Evolutionary conservation across 2,797 vertebrate genomes (phyloP), one percentile per base, ranked within the genome.

Genomic region (Hydrolagus colliei): DNA sequence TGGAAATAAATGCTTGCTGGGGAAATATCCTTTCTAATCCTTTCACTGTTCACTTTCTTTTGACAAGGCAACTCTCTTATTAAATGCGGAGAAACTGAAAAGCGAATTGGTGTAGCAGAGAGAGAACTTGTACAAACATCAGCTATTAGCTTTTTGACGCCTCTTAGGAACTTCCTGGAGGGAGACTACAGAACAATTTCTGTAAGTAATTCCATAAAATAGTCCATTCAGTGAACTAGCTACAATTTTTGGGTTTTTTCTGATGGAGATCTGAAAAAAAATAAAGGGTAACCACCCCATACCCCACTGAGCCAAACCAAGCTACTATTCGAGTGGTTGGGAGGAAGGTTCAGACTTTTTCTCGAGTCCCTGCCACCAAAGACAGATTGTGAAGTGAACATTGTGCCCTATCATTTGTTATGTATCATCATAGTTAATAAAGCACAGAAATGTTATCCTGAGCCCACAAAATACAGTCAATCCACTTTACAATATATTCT

Each of bases 171-270:
- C 91, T 99, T 99, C 88, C 94, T 99, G 84, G 98, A 99, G 92
- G 98, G 97, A 61, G 98, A 99, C 91, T 99, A 98, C 89, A 99
- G 98, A 95, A 99, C 98, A 87, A 98, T 99, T 91, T 92, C 96
- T 94, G 98, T 99, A 92, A 98, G 96, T 92, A 13, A 0, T 32
- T 78, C 9, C 72, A 1, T 79, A 0, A 4, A 0, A 68, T 9
- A 85, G 79, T 9, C 0, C 73, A 0, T 85, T 88, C 41, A 87
- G 3, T 0, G 22, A 72, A 1, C n/a, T 27, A 35, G 87, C 82
- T 22, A 62, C 6, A 41, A 73, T 14, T n/a, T 0, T 35, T 74
- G 9, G 0, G 0, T 74, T 10, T 10, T 0, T 74, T 10, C 9
- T 22, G n/a, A 10, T 22, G 73, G 35, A 74, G 35, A 13, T 35